Base-by-base conservation (phyloP, 1,140 invertebrate genomes). In the Polypedilum pembai region DNA sequence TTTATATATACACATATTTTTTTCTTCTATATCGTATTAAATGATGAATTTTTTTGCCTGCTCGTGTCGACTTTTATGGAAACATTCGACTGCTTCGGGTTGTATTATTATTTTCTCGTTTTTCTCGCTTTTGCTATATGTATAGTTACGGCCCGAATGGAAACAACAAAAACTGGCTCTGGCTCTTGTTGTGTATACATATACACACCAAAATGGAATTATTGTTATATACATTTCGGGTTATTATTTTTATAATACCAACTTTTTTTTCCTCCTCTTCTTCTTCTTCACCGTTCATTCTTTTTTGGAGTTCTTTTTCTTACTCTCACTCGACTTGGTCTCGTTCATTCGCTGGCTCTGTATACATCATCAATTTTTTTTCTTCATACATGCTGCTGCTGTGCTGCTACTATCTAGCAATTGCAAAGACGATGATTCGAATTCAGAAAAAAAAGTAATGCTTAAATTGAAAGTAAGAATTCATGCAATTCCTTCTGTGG, bases 241-340 rank as follows among this genome's bases (percentile, higher is more conserved):
- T 69, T 69, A 69, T 69, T 69, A 69, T 69, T 69, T 69, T 69
- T 69, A 69, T 69, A 69, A 69, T 69, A 69, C 65, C 65, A 69
- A 69, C 17, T 69, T 69, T 69, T 69, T 66, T 45, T 69, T 69
- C 18, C 65, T 69, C 20, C 20, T 8, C 17, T 69, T 69, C 15
- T 69, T 69, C 45, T 56, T 56, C 45, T 56, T 56, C 2, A 3
- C 45, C 7, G 45, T 69, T 20, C 20, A 69, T 21, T 69, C 65
- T 69, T 69, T 69, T 69, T 69, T 20, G 65, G 65, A 21, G 65
- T 18, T 69, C 65, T 69, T 69, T 21, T 69, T 69, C 20, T 69
- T 69, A 69, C n/a, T 56, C n/a, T 56, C n/a, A 56, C 65, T 21
- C 45, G 45, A 56, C 12, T 56, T 56, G 45, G 45, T 56, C 45